These are phyloP conservation scores for Melieria picta DNA, from an alignment of 2,888 invertebrate species.

Conservation along the genomic window DNA sequence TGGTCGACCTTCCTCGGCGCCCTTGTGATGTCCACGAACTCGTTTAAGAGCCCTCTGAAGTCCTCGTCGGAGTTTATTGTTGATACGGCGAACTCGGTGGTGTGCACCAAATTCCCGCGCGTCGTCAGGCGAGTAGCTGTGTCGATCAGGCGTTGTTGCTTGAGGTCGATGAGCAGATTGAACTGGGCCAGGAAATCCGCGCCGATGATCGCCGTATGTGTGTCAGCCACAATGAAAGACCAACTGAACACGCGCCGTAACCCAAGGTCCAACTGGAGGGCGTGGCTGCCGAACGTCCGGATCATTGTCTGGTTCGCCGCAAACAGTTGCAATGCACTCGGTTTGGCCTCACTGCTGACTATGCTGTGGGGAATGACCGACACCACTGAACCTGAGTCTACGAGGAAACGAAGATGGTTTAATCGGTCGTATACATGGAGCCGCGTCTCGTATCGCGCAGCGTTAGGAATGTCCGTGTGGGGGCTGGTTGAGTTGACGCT, in stretches of 20 bases:
- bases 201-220: conserved; percentile 24
- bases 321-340: conserved; percentile 19
- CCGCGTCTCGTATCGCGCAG: background rate
- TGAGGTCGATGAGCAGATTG: background rate
- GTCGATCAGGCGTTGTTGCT: conserved; percentile 22
- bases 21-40: background rate
- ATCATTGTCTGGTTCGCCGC: conserved; percentile 23
- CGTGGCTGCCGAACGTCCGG: conserved; percentile 25
- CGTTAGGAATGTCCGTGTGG: background rate
- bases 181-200: background rate
- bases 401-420: background rate
- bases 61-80: background rate
- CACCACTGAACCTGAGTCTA: conserved; percentile 13
- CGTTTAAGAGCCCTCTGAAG: background rate
- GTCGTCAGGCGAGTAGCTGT: background rate
- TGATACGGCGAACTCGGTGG: background rate
- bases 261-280: conserved; percentile 28
- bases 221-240: conserved; percentile 33
- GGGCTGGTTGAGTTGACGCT: background rate
- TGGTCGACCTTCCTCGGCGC: background rate
- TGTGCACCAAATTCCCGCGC: background rate
- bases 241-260: conserved; percentile 30
- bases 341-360: background rate
- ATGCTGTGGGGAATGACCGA: background rate
- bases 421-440: background rate